phyloP scores from a whole-genome alignment of 2,797 vertebrate species.

The Sebastes diaconus region DNA sequence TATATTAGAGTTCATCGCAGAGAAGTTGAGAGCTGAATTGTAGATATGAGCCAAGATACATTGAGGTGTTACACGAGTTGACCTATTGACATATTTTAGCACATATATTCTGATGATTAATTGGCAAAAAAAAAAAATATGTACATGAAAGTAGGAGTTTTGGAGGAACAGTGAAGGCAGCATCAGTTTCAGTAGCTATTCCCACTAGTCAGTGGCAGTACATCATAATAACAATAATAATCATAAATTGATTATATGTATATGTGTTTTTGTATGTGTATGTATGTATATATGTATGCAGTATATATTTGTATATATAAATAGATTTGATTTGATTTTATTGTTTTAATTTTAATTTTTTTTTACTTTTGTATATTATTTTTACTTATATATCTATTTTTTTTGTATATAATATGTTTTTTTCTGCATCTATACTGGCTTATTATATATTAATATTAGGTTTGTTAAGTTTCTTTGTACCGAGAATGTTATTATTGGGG shows the following conservation, averaged over 20 bases:
- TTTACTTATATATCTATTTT: too few species aligned
- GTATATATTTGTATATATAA: too few species aligned
- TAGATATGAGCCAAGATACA: neutral
- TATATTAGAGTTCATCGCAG: accelerated
- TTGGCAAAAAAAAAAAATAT: neutral
- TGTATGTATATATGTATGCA: too few species aligned
- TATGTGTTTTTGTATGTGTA: neutral
- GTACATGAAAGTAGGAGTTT: neutral
- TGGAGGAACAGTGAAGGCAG: constrained; percentile 19
- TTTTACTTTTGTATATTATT: too few species aligned
- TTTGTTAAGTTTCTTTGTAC: too few species aligned
- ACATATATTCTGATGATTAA: neutral
- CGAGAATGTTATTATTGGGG: too few species aligned
- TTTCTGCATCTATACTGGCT: too few species aligned
- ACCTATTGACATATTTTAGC: neutral
- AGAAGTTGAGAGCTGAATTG: neutral
- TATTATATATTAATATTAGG: too few species aligned
- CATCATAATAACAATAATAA: neutral
- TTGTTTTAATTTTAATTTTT: too few species aligned
- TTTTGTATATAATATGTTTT: too few species aligned
- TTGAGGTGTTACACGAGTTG: too few species aligned
- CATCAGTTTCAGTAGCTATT: constrained; percentile 6
- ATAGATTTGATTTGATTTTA: accelerated
- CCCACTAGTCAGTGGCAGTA: neutral
- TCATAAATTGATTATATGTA: neutral